Evolutionary conservation across 2,888 invertebrate species (phyloP).

Genomic region (Trachelus tabidus): DNA sequence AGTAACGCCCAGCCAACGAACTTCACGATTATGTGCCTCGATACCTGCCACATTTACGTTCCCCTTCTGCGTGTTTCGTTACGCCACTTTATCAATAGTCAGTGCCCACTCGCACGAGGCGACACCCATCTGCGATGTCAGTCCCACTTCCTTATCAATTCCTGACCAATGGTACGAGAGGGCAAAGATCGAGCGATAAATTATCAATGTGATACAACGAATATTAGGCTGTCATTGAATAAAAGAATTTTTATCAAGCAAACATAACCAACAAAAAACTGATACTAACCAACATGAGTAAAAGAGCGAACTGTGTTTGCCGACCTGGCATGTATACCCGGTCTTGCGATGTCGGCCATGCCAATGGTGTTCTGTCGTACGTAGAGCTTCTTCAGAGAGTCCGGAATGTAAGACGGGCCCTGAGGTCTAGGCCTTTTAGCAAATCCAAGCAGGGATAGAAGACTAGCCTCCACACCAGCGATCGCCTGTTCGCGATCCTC

Average conservation of each 20-base stretch:
- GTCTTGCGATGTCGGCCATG: constrained; percentile 75
- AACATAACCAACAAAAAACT: constrained; percentile 26
- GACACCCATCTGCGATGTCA: neutral
- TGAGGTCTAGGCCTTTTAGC: constrained; percentile 69
- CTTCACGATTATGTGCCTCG: neutral
- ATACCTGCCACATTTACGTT: neutral
- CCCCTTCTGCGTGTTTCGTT: neutral
- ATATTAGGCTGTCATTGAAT: neutral
- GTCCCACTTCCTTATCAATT: neutral
- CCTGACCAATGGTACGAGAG: neutral
- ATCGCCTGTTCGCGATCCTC: constrained; percentile 60
- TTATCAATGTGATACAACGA: neutral
- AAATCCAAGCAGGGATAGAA: constrained; percentile 74
- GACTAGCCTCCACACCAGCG: constrained; percentile 69
- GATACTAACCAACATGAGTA: constrained; percentile 78
- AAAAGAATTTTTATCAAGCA: neutral
- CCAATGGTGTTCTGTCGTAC: constrained; percentile 74
- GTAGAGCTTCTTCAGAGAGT: constrained; percentile 85
- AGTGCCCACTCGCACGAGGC: neutral
- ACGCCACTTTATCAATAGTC: neutral
- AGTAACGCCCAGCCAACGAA: neutral
- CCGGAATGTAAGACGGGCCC: constrained; percentile 74
- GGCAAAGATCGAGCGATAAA: neutral
- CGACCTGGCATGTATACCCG: constrained; percentile 77
- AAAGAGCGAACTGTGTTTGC: constrained; percentile 90